Base-by-base conservation (phyloP, 2,888 invertebrate species). In the Chloromyia formosa region DNA sequence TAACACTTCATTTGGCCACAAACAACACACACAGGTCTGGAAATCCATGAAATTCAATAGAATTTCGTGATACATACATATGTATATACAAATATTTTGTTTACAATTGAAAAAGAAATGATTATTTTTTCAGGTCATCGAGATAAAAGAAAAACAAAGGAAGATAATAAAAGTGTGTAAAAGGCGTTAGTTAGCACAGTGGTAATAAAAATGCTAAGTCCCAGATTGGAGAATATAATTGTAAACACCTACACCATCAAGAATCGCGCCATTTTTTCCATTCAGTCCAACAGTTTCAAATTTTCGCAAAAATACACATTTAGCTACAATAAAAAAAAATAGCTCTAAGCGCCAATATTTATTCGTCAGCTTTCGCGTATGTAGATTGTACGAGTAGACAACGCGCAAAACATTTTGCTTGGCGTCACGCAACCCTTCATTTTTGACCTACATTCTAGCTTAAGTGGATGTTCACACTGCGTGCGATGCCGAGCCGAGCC, bases 381-480 rank as follows among this genome's bases (percentile, higher is more conserved):
- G 12, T n/a, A n/a, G 49, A 35, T 35, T 35, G 3, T 35, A 35
- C 27, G 27, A 35, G 60, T 27, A 60, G 62, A n/a, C 42, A 10
- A 16, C 5, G 16, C n/a, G 23, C 23, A 22, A 69, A 53, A 69
- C 16, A 69, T 54, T 69, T 54, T 69, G 68, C 18, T 69, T 16
- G 53, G 16, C 68, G 53, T 54, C 68, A 69, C 68, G 68, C 68
- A 69, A 69, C 68, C 68, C 68, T 69, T 69, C 68, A 69, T 69
- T 54, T 69, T 16, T 69, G 68, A 69, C 68, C 68, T 18, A 69
- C 35, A 69, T 69, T 69, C 53, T 40, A 22, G 62, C 62, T 35
- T 40, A 62, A n/a, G n/a, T n/a, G n/a, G n/a, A n/a, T n/a, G n/a
- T n/a, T n/a, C n/a, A n/a, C n/a, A n/a, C n/a, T n/a, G n/a, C n/a